These are phyloP conservation scores for Thamnophis sirtalis DNA, from an alignment of 2,113 vertebrate genomes.

Conservation along the genomic window DNA sequence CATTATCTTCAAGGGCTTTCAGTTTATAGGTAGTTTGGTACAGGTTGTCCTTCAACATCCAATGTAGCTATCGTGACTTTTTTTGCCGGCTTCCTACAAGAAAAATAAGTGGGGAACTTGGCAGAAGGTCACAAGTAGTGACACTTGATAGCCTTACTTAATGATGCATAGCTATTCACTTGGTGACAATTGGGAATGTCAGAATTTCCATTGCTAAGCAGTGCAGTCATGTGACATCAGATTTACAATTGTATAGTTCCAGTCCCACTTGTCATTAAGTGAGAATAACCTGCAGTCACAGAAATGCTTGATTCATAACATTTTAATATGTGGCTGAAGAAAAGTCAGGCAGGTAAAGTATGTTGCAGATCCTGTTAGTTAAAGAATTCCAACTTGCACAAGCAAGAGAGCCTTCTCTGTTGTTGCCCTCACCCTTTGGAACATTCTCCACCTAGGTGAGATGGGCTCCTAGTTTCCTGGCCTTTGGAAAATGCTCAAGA, in stretches of 20 bases:
- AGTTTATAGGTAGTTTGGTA: not conserved
- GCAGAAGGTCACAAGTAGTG: not conserved
- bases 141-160: not conserved
- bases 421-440: not conserved
- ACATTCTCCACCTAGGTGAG: not conserved
- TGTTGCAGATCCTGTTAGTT: not conserved
- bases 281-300: not conserved
- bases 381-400: not conserved
- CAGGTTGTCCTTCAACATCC: not conserved
- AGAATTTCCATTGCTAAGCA: not conserved
- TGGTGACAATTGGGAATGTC: not conserved
- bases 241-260: not conserved
- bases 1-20: not conserved
- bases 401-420: not conserved
- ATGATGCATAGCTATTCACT: not conserved
- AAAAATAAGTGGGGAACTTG: not conserved
- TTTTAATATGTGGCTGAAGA: not conserved
- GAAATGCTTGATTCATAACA: not conserved
- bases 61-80: not conserved
- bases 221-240: not conserved
- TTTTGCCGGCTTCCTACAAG: not conserved
- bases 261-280: not conserved
- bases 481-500: not conserved
- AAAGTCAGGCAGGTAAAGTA: not conserved
- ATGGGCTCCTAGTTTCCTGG: not conserved